Evolutionary conservation across 2,888 invertebrate species (phyloP), one percentile per base, ranked within the genome.

Genomic region (Eilema depressum): DNA sequence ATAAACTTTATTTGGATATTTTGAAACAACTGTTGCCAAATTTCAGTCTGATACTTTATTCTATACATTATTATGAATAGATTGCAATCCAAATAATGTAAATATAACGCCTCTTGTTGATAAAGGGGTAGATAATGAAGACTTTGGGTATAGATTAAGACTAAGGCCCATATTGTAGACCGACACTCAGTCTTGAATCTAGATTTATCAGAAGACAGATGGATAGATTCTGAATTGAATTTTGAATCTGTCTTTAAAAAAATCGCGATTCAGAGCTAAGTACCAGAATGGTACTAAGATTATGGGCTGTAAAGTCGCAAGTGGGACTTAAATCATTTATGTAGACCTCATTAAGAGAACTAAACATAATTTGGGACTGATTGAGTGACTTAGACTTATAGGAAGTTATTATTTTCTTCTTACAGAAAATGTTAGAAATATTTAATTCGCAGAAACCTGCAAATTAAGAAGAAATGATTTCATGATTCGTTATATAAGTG

Each of bases 401-500:
- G 7, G 53, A 53, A 8, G 1, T 10, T 20, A 53, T 53, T n/a
- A 53, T 53, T 53, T 53, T 47, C 20, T 53, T 53, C n/a, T 53
- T 53, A 53, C 10, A 53, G n/a, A n/a, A 53, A 53, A 53, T 53
- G 10, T 53, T 53, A 47, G 20, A 47, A 47, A 47, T 47, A 53
- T 53, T 53, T n/a, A 53, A 53, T 17, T n/a, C n/a, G n/a, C 10
- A 53, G 53, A 53, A 53, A n/a, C 8, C 17, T 17, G 12, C 25
- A 28, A 14, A n/a, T n/a, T 26, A 59, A 28, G 23, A 30, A 66
- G 56, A 23, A 41, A 66, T 26, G 30, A 25, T 23, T 33, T 33
- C 26, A 28, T 26, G 41, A 26, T 64, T 59, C 26, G 25, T 57
- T 66, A 66, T 66, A 33, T 37, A 60, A 60, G 33, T 66, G 66